Percentiles rank a stretch among this genome's conserved stretches.
These are phyloP conservation scores for Rhipidura dahli DNA, from an alignment of 2,113 vertebrate species.

Conservation along the genomic window DNA sequence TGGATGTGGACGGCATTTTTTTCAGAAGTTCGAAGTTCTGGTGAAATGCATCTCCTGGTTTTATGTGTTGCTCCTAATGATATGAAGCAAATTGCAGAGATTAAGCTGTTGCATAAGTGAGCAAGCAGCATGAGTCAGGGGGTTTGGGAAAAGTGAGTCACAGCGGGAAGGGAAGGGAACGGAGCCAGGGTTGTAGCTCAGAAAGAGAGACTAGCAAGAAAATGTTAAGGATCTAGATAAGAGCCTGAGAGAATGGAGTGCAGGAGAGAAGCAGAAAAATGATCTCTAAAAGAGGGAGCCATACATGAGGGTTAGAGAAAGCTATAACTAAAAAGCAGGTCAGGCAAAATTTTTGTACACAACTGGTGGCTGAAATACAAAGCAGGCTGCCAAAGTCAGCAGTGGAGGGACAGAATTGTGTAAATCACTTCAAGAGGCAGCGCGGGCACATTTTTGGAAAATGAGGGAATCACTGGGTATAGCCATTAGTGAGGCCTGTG, in stretches of 20 bases:
- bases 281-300: background rate
- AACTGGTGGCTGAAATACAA: conserved; percentile 4
- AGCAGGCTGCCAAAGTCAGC: conserved; percentile 70
- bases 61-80: conserved; percentile 64
- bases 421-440: conserved; percentile 64
- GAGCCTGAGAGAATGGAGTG: background rate
- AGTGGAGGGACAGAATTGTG: conserved; percentile 51
- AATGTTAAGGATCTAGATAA: conserved; percentile 49
- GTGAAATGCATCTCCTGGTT: conserved; percentile 35
- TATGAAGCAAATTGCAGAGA: conserved; percentile 72
- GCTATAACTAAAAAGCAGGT: conserved; percentile 37
- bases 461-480: conserved; percentile 68
- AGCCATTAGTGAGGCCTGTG: conserved; percentile 61
- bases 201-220: conserved; percentile 31
- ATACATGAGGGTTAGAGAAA: background rate
- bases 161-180: conserved; percentile 19
- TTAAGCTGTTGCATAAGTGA: conserved; percentile 79
- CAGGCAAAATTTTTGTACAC: conserved; percentile 51
- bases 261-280: background rate
- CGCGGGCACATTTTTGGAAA: conserved; percentile 69
- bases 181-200: conserved; percentile 51
- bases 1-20: background rate
- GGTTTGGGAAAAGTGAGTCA: conserved; percentile 80
- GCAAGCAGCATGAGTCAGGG: conserved; percentile 76
- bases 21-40: background rate